Conservation (phyloP, 2,888 invertebrate genomes). For the Saturnia pavonia region DNA sequence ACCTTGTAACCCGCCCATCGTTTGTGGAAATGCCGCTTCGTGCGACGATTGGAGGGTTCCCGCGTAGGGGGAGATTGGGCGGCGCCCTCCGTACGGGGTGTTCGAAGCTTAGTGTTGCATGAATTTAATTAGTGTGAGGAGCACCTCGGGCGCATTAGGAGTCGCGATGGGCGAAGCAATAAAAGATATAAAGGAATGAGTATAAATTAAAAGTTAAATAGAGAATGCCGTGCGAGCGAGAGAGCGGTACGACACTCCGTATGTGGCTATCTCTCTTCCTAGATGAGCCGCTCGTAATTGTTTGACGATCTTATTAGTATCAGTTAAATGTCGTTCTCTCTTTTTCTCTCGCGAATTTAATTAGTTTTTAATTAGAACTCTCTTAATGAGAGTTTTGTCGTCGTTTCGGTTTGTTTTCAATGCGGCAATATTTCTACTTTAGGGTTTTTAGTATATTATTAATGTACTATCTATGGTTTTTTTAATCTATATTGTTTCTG, state of each 20-base stretch:
- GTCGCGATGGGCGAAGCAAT: conserved; percentile 82
- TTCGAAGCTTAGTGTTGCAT: conserved; percentile 78
- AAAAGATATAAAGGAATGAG: conserved; percentile 83
- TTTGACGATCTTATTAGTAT: conserved; percentile 83
- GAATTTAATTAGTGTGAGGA: conserved; percentile 81
- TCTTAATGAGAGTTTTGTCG: conserved; percentile 72
- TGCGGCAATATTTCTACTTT: conserved; percentile 43
- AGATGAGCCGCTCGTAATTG: conserved; percentile 76
- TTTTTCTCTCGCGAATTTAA: conserved; percentile 80
- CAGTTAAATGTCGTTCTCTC: conserved; percentile 79
- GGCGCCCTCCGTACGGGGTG: conserved; percentile 4
- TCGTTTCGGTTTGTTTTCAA: conserved; percentile 52
- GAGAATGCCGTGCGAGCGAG: conserved; percentile 63
- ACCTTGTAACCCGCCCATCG: conserved; percentile 40
- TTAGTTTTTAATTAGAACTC: conserved; percentile 78
- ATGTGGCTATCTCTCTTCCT: conserved; percentile 44
- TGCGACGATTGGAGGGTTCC: conserved; percentile 31
- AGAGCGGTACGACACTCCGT: conserved; percentile 39
- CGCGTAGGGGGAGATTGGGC: conserved; percentile 27
- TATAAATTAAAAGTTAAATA: conserved; percentile 83
- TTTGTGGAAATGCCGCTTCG: conserved; percentile 29
- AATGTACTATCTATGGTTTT: too few relatives aligned
- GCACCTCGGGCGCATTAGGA: conserved; percentile 82
- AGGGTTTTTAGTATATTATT: conserved; percentile 26
- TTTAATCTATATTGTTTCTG: too few relatives aligned